phyloP scores from a whole-genome alignment of 2,888 invertebrate genomes.

The Caenorhabditis becei region DNA sequence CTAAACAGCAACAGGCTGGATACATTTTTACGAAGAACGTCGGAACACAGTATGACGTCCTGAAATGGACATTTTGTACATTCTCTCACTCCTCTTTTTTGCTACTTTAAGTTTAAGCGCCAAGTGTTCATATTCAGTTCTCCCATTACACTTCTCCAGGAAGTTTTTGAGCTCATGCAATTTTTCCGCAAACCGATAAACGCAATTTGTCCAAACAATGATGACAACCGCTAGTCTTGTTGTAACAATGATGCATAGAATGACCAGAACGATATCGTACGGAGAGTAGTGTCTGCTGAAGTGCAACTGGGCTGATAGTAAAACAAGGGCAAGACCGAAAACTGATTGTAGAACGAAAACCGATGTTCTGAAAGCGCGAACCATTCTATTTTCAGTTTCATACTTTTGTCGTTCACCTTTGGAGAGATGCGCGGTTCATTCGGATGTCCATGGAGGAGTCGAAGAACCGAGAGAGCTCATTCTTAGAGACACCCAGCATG shows the following conservation, averaged over 20 bases:
- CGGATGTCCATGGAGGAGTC: slow-evolving; percentile 38
- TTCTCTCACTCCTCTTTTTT: not conserved
- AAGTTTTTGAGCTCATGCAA: slow-evolving; percentile 33
- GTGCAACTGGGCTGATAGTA: slow-evolving; percentile 48
- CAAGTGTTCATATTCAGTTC: slow-evolving; percentile 59
- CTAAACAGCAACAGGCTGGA: slow-evolving; percentile 25
- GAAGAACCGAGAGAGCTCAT: slow-evolving; percentile 51
- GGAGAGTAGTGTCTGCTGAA: slow-evolving; percentile 35
- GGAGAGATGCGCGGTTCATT: slow-evolving; percentile 34
- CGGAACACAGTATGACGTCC: slow-evolving; percentile 45
- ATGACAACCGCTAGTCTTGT: slow-evolving; percentile 31
- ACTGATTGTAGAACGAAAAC: slow-evolving; percentile 42
- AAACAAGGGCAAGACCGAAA: slow-evolving; percentile 36
- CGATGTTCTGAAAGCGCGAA: slow-evolving; percentile 48
- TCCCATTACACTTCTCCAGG: slow-evolving; percentile 55
- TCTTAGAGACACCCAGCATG: slow-evolving; percentile 31
- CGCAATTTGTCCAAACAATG: slow-evolving; percentile 50
- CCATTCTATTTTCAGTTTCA: not conserved
- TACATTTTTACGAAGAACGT: slow-evolving; percentile 20
- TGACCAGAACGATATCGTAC: slow-evolving; percentile 47
- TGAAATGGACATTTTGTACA: slow-evolving; percentile 10
- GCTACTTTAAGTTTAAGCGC: slow-evolving; percentile 53
- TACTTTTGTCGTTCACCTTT: slow-evolving; percentile 18
- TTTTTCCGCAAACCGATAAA: slow-evolving; percentile 40
- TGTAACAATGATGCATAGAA: slow-evolving; percentile 46